Conservation (phyloP, 2,113 vertebrate species). For the Suncus etruscus region DNA sequence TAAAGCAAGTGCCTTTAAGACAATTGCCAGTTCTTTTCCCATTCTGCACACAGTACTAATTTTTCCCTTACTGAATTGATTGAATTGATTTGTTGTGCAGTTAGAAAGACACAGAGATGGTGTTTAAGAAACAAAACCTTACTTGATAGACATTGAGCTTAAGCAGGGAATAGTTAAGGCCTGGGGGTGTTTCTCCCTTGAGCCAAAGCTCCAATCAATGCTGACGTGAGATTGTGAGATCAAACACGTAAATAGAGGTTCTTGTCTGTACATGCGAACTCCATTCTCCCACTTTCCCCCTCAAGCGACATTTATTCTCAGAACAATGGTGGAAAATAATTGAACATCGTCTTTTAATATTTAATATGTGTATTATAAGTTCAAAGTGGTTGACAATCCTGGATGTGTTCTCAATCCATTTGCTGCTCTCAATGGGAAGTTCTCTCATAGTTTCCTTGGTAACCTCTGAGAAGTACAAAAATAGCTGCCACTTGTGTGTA, state of each 20-base stretch:
- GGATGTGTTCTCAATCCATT: background rate
- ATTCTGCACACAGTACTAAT: background rate
- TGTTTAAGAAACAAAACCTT: background rate
- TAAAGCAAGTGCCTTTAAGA: constrained; percentile 31
- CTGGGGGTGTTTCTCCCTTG: background rate
- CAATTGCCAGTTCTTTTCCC: background rate
- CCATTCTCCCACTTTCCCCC: background rate
- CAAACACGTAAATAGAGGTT: background rate
- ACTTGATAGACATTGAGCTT: background rate
- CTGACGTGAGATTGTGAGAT: constrained; percentile 4
- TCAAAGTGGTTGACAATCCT: background rate
- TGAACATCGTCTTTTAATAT: background rate
- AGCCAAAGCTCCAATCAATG: background rate
- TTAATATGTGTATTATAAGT: constrained; percentile 21
- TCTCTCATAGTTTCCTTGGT: background rate
- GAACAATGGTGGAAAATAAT: background rate
- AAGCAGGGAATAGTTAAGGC: background rate
- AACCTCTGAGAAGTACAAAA: background rate
- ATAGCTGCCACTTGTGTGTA: background rate
- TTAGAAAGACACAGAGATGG: background rate
- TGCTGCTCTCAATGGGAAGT: background rate
- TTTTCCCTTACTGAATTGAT: background rate
- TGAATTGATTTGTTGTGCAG: background rate
- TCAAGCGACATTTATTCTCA: constrained; percentile 3
- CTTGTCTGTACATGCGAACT: background rate